Base-by-base conservation (phyloP, 35 echinoderm and acorn worm species). In the Amphiura filiformis region DNA sequence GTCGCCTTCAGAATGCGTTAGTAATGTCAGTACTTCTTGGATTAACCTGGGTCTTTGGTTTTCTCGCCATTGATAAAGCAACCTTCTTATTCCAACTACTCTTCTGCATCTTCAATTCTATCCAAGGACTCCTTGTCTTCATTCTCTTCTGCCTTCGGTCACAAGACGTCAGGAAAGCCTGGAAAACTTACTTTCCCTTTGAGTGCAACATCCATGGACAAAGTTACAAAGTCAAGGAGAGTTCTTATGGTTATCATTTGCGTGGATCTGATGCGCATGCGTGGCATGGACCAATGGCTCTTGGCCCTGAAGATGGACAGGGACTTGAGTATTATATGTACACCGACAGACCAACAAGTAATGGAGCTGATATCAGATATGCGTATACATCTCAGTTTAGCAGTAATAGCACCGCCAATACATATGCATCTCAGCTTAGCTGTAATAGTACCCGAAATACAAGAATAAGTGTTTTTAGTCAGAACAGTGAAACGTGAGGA, bases 1-100 rank as follows among this genome's bases (percentile, higher is more conserved):
- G 61, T 30, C 38, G 82, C 0, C 52, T 84, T 1, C 82, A 84
- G 39, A 84, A 84, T 57, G 82, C 82, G 0, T 22, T 84, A n/a
- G 82, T 41, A 7, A 84, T 84, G 32, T 84, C 82, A 35, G 82
- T 64, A 5, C 82, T 84, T 52, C 82, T 84, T 5, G 82, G 82
- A 17, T 26, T 64, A 0, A 56, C 82, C 1, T 84, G 82, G 82
- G 52, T 57, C 5, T 84, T 84, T 84, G 82, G 82, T 64, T 84
- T 84, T 41, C 37, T 84, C 5, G 82, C 82, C 39, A 84, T 84
- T 26, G 82, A 41, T 36, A 64, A 57, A 36, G 82, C 52, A 0
- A 36, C 40, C 1, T 56, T 84, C 33, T 14, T 84, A 1, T 84
- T 84, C 35, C 39, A 84, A 23, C 40, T 84, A 0, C 44, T 84